Evolutionary conservation across 2,797 vertebrate genomes (phyloP).

Genomic region (Argyrosomus regius): DNA sequence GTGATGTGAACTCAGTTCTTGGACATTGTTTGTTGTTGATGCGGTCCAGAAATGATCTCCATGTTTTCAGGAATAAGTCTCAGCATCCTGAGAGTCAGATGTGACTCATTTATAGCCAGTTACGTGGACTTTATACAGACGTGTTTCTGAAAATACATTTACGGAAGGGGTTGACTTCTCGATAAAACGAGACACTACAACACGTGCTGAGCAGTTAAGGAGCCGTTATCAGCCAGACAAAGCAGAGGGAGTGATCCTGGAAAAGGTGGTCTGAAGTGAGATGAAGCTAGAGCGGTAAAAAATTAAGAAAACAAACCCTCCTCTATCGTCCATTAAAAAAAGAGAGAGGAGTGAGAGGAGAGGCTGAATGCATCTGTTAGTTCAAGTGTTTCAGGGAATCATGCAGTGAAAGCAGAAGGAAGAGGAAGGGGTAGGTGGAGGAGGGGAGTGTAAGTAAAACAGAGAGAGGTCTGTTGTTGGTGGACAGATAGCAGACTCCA

Average conservation of each 20-base stretch:
- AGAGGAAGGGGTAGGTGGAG: constrained; percentile 13
- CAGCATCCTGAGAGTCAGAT: too few relatives aligned
- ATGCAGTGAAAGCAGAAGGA: constrained; percentile 32
- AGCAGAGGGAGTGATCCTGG: constrained; percentile 25
- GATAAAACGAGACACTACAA: constrained; percentile 9
- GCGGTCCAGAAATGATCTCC: too few relatives aligned
- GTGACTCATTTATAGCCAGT: too few relatives aligned
- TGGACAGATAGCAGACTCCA: constrained; percentile 58
- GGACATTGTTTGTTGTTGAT: too few relatives aligned
- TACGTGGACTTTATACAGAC: neutral
- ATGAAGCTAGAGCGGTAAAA: constrained; percentile 6
- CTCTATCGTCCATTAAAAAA: neutral
- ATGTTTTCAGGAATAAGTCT: too few relatives aligned
- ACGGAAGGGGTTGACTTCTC: neutral
- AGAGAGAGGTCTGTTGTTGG: constrained; percentile 42
- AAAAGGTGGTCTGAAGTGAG: constrained; percentile 1
- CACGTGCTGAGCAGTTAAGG: constrained; percentile 14
- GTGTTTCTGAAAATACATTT: neutral
- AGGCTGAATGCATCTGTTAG: constrained; percentile 21
- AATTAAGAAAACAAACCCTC: constrained; percentile 9
- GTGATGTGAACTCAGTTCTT: too few relatives aligned
- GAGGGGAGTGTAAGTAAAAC: constrained; percentile 27
- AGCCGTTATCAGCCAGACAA: constrained; percentile 24
- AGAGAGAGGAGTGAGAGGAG: constrained; percentile 15
- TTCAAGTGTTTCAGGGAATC: constrained; percentile 44